phyloP scores from a whole-genome alignment of 2,113 vertebrate species.

The Stegostoma tigrinum region DNA sequence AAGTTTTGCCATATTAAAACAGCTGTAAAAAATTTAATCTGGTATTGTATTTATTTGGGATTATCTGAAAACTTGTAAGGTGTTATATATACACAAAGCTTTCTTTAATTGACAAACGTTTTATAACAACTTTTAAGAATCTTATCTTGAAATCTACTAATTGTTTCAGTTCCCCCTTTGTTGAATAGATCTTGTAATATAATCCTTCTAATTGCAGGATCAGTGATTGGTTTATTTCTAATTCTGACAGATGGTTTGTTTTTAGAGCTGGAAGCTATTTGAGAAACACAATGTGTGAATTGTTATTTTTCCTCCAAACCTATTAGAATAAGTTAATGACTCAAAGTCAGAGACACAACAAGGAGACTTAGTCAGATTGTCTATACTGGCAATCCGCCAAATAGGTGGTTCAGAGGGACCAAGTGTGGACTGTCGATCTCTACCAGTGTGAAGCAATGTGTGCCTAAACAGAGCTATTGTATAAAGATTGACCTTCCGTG shows the following conservation, averaged over 20 bases:
- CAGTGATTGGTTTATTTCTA: not conserved
- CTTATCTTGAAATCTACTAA: not conserved
- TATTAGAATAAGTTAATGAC: not conserved
- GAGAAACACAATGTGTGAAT: not conserved
- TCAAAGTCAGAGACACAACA: slow-evolving; percentile 21
- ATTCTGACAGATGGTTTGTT: not conserved
- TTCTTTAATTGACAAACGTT: not conserved
- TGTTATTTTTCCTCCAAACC: not conserved
- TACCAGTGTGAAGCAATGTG: not conserved
- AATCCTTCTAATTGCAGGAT: not conserved
- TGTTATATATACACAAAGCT: not conserved
- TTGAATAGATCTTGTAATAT: not conserved
- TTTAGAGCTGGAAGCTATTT: not conserved
- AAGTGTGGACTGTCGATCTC: not conserved
- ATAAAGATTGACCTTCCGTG: not conserved
- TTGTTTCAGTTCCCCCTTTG: not conserved
- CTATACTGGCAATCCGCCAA: not conserved
- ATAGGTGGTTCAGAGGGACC: not conserved
- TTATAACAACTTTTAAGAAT: not conserved
- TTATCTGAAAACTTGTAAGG: not conserved
- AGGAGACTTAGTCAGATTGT: not conserved
- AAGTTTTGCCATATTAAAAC: not conserved
- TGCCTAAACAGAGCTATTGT: not conserved
- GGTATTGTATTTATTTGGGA: not conserved
- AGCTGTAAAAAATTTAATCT: not conserved